Conservation (phyloP, 2,797 vertebrate genomes). For the Lacerta viridis region DNA sequence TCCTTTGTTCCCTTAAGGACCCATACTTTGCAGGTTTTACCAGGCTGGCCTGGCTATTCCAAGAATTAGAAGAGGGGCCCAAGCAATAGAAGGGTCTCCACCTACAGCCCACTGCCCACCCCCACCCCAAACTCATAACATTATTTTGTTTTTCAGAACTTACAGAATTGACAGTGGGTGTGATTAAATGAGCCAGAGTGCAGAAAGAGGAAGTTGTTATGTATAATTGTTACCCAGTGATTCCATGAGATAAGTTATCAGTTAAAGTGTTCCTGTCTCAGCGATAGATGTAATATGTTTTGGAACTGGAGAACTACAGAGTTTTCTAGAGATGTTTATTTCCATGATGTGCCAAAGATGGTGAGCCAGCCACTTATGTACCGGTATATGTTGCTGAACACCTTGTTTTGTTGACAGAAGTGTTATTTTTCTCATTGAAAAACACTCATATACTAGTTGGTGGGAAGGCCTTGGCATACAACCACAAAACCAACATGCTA, state of each 20-base stretch:
- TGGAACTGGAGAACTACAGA: too few species aligned
- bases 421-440: neutral
- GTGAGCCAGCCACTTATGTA: neutral
- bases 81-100: too few species aligned
- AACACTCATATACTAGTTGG: neutral
- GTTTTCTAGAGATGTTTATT: too few species aligned
- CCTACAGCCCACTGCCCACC: too few species aligned
- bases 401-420: neutral
- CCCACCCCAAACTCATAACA: too few species aligned
- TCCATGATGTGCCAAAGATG: too few species aligned
- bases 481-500: neutral
- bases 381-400: neutral
- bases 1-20: too few species aligned
- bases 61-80: too few species aligned
- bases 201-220: neutral
- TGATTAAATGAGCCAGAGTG: neutral
- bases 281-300: neutral
- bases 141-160: too few species aligned
- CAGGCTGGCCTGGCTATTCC: too few species aligned
- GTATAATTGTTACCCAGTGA: neutral
- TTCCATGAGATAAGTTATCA: neutral
- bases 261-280: neutral
- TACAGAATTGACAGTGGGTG: neutral
- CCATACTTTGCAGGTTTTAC: too few species aligned
- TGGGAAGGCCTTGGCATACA: neutral